These are phyloP conservation scores for Anoplolepis gracilipes DNA, from an alignment of 1,140 invertebrate genomes.

Conservation along the genomic window DNA sequence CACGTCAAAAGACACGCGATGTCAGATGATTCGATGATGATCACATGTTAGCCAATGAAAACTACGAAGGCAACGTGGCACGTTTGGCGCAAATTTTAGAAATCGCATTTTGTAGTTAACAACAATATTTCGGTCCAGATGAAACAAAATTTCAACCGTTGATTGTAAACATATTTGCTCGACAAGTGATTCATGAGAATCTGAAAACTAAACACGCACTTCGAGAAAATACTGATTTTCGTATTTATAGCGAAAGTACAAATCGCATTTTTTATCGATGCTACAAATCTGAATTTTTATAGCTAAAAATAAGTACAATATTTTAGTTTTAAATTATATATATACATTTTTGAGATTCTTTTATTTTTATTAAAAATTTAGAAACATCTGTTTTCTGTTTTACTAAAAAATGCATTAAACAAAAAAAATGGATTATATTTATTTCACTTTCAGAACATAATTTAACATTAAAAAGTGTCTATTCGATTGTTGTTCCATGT, in stretches of 20 bases:
- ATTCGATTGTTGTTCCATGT: slow-evolving; percentile 1
- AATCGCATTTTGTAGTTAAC: slow-evolving; percentile 9
- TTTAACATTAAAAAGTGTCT: slow-evolving; percentile 21
- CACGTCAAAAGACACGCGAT: background rate
- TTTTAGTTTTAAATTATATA: background rate
- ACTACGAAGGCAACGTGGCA: slow-evolving; percentile 14
- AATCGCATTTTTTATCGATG: too few relatives aligned
- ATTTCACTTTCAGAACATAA: background rate
- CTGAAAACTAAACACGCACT: background rate
- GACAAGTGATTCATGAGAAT: slow-evolving; percentile 15
- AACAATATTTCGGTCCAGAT: background rate
- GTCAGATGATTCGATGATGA: slow-evolving; percentile 38
- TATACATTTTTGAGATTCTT: slow-evolving; percentile 13
- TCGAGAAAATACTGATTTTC: background rate
- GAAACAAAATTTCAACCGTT: slow-evolving; percentile 1
- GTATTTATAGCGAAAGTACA: background rate
- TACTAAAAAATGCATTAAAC: background rate
- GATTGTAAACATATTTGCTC: slow-evolving; percentile 40
- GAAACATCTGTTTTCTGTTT: background rate
- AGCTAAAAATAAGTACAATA: background rate
- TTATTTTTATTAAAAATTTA: background rate
- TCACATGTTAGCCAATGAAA: background rate
- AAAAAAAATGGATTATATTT: background rate
- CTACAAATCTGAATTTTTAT: too few relatives aligned
- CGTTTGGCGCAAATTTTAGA: slow-evolving; percentile 40